A percentile compares a stretch with the other conserved stretches of the same genome.
Evolutionary conservation across 1,140 invertebrate species (phyloP).

Genomic region (Zelostemma sp.): DNA sequence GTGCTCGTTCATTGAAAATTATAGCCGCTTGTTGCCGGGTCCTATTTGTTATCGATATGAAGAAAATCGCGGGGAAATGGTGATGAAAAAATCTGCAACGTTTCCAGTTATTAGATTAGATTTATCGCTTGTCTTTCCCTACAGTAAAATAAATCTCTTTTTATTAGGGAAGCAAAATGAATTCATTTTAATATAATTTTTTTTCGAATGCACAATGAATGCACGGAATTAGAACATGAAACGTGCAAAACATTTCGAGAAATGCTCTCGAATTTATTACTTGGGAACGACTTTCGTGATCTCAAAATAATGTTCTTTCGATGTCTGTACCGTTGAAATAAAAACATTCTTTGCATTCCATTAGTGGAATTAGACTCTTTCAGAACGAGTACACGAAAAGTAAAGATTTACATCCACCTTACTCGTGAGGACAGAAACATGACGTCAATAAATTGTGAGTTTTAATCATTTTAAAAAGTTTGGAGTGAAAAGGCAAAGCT

Average conservation of each 20-base stretch:
- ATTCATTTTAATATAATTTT: too few species aligned
- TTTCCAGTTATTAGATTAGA: too few species aligned
- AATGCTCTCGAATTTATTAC: not conserved
- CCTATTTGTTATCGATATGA: conserved; percentile 24
- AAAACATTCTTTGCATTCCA: conserved; percentile 13
- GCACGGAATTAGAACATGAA: too few species aligned
- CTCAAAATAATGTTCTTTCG: conserved; percentile 4
- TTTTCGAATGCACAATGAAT: too few species aligned
- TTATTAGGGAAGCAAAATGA: too few species aligned
- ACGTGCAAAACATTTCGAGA: too few species aligned
- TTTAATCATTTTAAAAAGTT: conserved; percentile 11
- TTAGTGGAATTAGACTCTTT: conserved; percentile 13
- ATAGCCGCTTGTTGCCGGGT: conserved; percentile 16
- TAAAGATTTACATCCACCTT: conserved; percentile 4
- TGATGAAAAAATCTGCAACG: too few species aligned
- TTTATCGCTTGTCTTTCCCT: too few species aligned
- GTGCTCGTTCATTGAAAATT: conserved; percentile 32
- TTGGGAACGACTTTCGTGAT: conserved; percentile 2
- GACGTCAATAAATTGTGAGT: conserved; percentile 11
- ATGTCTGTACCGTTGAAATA: conserved; percentile 2
- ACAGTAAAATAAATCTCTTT: too few species aligned
- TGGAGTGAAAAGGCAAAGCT: not conserved
- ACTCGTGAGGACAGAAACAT: conserved; percentile 2
- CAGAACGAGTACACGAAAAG: conserved; percentile 6
- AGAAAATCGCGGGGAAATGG: too few species aligned